Evolutionary conservation across 2,113 vertebrate genomes (phyloP), one percentile per base, ranked within the genome.

Genomic region (Megaceryle torquata): DNA sequence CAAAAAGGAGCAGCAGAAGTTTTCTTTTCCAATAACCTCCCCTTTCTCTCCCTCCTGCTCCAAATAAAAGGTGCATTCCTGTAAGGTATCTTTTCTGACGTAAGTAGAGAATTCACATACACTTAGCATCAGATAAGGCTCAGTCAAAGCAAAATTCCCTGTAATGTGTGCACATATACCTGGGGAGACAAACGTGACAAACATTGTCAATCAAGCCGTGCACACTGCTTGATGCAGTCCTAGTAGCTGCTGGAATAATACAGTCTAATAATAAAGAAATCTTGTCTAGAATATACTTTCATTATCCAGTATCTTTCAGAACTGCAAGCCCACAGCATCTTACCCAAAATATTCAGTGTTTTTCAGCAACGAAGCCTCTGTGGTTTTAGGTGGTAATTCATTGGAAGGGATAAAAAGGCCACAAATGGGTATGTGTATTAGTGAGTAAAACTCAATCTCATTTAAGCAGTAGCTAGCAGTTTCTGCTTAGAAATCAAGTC

Each of bases 401-500:
- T 0, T 70, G 39, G 65, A 71, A 57, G 29, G n/a, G 15, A 57
- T 83, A 54, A 85, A 90, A 78, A 46, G 26, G 12, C 35, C 56
- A 64, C 43, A 68, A 80, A 60, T 20, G 6, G 8, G 4, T 80
- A 37, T 33, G 37, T 51, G 17, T 28, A 65, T 78, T 54, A 76
- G 50, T 57, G 48, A 93, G 75, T 78, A 89, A 95, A 93, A 91
- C 5, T 87, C 37, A 67, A 35, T 84, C 54, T 95, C 67, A 80
- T 79, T 80, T 80, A 72, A 85, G 56, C 29, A n/a, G 82, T 94
- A 74, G 9, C 61, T 86, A 43, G 37, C 43, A 39, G 37, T 28
- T 86, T 9, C n/a, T 87, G 35, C 88, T 77, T 41, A 88, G 76
- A 97, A 93, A 93, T 83, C 26, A 54, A 61, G 77, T 86, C 84